Evolutionary conservation across 2,888 invertebrate genomes (phyloP).

Genomic region (Nomada flava): DNA sequence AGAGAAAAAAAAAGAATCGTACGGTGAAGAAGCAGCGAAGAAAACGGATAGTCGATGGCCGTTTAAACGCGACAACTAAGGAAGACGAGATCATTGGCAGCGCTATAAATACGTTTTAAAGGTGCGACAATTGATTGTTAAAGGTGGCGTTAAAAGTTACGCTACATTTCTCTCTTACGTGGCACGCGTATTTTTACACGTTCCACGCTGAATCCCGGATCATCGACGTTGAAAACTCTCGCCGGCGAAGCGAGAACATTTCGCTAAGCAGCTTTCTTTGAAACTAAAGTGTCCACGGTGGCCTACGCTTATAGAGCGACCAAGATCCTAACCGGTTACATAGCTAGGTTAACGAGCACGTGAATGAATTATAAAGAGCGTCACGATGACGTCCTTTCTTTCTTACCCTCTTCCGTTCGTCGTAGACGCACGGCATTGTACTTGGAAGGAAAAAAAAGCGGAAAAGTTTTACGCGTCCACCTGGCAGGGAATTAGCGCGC

Average conservation of each 20-base stretch:
- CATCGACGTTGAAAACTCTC: slow-evolving; percentile 54
- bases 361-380: slow-evolving; percentile 59
- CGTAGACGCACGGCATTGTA: background rate
- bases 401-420: slow-evolving; percentile 22
- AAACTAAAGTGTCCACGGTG: slow-evolving; percentile 39
- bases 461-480: background rate
- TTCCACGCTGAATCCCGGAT: slow-evolving; percentile 49
- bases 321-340: slow-evolving; percentile 1
- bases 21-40: background rate
- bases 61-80: background rate
- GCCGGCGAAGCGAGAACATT: slow-evolving; percentile 51
- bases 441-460: background rate
- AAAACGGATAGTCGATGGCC: background rate
- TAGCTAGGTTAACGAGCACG: slow-evolving; percentile 55
- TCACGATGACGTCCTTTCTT: slow-evolving; percentile 48
- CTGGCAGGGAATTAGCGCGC: background rate
- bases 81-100: slow-evolving; percentile 27
- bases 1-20: background rate
- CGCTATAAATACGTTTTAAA: slow-evolving; percentile 37
- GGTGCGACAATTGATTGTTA: slow-evolving; percentile 26
- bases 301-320: slow-evolving; percentile 31
- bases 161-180: slow-evolving; percentile 29
- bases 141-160: slow-evolving; percentile 25
- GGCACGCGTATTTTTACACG: slow-evolving; percentile 50
- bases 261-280: slow-evolving; percentile 54